Evolutionary conservation across 2,888 invertebrate species (phyloP).

Genomic region (Branchellion lobata): DNA sequence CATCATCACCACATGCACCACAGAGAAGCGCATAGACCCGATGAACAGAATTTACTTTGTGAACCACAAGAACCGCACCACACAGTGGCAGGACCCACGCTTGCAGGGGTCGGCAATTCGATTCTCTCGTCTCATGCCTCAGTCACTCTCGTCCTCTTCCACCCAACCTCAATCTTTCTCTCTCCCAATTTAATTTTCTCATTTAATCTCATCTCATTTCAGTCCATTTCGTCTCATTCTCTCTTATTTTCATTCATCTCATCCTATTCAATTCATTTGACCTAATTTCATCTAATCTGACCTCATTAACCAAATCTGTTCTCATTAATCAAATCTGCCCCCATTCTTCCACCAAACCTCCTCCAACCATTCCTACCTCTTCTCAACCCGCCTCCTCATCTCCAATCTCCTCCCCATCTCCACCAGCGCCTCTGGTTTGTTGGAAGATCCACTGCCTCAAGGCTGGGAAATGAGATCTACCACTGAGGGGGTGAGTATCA

Average conservation of each 20-base stretch:
- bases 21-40: conserved; percentile 60
- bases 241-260: no score
- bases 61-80: conserved; percentile 96
- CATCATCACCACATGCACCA: background rate
- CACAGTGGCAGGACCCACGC: conserved; percentile 99
- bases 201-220: background rate
- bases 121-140: no score
- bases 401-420: no score
- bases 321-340: no score
- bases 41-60: conserved; percentile 77
- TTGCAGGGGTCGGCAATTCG: conserved; percentile 82
- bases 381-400: no score
- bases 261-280: no score
- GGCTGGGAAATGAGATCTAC: conserved; percentile 98
- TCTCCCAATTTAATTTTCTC: background rate
- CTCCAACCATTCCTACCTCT: no score
- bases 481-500: conserved; percentile 73
- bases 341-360: no score
- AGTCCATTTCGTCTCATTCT: no score
- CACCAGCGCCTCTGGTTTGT: conserved; percentile 5
- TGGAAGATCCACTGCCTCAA: conserved; percentile 61
- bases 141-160: no score
- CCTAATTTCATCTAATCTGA: no score
- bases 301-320: no score
- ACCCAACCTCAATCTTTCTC: background rate